Percentiles rank a stretch among this genome's conserved stretches.
Evolutionary conservation across 1,140 invertebrate genomes (phyloP).

Genomic region (Aphidius gifuensis): DNA sequence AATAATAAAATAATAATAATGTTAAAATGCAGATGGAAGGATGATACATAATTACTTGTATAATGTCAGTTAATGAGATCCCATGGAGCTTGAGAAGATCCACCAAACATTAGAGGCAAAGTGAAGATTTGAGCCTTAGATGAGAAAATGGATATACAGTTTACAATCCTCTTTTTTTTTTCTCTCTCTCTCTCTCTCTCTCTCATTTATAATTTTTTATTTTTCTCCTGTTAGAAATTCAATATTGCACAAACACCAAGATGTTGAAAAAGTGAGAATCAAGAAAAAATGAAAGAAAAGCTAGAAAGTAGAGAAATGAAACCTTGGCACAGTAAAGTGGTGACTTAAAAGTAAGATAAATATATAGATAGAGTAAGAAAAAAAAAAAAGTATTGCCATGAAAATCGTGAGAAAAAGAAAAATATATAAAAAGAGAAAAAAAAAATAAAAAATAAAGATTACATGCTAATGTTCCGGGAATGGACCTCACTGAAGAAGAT

Average conservation of each 20-base stretch:
- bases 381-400: constrained; percentile 3
- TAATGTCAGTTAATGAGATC: constrained; percentile 25
- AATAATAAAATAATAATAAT: too few species aligned
- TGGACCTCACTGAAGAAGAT: constrained; percentile 12
- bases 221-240: constrained; percentile 18
- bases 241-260: constrained; percentile 1
- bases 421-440: too few species aligned
- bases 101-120: constrained; percentile 1
- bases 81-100: constrained; percentile 9
- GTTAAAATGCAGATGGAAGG: constrained; percentile 15
- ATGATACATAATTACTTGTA: constrained; percentile 24
- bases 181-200: too few species aligned
- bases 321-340: neutral
- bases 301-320: neutral
- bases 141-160: neutral
- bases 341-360: neutral
- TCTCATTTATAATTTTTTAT: neutral
- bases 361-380: neutral
- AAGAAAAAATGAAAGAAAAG: neutral
- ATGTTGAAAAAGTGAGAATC: neutral
- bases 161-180: too few species aligned
- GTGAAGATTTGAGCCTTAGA: constrained; percentile 13
- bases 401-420: neutral
- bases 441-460: constrained; percentile 19
- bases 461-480: constrained; percentile 22